phyloP scores from a whole-genome alignment of 2,888 invertebrate genomes.

The Hyalella azteca region DNA sequence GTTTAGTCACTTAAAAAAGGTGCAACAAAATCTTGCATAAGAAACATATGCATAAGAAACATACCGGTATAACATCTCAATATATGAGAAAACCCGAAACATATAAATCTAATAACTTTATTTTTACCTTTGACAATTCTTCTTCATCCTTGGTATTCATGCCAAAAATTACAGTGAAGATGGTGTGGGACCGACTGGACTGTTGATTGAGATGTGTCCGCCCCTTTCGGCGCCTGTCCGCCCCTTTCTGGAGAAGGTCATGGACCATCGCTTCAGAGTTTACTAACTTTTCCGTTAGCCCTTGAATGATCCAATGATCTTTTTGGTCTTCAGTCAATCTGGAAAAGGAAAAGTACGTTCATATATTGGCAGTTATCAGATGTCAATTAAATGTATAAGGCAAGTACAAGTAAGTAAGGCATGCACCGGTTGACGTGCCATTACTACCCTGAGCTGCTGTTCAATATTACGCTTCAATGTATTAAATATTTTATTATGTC shows the following conservation, averaged over 20 bases:
- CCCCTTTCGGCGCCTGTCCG: constrained; percentile 84
- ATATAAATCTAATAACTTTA: too few species aligned
- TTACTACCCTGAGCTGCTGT: too few species aligned
- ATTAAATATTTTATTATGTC: too few species aligned
- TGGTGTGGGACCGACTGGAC: constrained; percentile 94
- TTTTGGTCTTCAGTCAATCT: constrained; percentile 82
- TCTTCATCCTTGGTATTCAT: constrained; percentile 87
- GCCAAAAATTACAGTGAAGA: constrained; percentile 92
- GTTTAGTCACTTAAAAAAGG: background rate
- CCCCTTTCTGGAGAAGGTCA: constrained; percentile 84
- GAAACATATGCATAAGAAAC: too few species aligned
- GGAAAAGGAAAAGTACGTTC: too few species aligned
- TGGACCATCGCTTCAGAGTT: constrained; percentile 84
- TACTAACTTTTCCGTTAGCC: constrained; percentile 89
- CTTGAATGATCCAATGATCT: constrained; percentile 89
- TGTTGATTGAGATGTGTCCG: constrained; percentile 92
- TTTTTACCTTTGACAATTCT: constrained; percentile 78
- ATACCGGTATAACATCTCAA: background rate
- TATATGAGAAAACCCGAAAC: background rate
- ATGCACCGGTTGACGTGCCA: too few species aligned
- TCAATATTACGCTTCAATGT: too few species aligned
- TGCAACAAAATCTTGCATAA: background rate
- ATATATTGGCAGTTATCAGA: too few species aligned
- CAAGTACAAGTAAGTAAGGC: too few species aligned
- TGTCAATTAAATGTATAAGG: too few species aligned